Conservation (phyloP, 2,797 vertebrate genomes). For the Lutjanus campechanus region DNA sequence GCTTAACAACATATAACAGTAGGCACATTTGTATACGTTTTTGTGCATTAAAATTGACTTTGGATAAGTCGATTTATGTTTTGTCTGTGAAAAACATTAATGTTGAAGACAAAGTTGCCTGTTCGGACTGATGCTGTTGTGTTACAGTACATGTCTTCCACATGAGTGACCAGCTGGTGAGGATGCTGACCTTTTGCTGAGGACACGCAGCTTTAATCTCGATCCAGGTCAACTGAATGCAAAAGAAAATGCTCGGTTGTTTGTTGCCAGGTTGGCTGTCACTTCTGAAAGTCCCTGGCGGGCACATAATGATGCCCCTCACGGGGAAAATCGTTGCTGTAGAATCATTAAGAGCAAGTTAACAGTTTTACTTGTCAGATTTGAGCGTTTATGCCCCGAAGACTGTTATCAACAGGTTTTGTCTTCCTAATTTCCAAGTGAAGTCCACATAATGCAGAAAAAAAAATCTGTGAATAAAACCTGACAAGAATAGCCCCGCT, state of each 20-base stretch:
- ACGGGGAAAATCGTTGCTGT: neutral
- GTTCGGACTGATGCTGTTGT: neutral
- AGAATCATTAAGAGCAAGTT: neutral
- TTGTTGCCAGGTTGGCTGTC: neutral
- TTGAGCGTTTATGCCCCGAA: neutral
- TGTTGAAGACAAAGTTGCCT: neutral
- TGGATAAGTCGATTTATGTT: no score
- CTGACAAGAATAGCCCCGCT: constrained; percentile 18
- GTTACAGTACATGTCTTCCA: neutral
- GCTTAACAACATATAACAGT: no score
- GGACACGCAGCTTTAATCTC: neutral
- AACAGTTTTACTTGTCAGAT: constrained; percentile 5
- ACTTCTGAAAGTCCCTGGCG: neutral
- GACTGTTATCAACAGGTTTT: neutral
- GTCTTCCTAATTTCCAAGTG: constrained; percentile 1
- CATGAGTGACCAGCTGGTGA: neutral
- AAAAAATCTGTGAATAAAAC: neutral
- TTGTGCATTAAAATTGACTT: no score
- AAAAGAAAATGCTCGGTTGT: neutral
- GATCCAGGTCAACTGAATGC: neutral
- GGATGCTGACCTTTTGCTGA: neutral
- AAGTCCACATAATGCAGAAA: constrained; percentile 34
- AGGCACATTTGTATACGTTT: no score
- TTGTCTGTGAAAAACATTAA: no score
- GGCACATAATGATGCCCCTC: neutral